Evolutionary conservation across 2,113 vertebrate genomes (phyloP).

Genomic region (Percopsis transmontana): DNA sequence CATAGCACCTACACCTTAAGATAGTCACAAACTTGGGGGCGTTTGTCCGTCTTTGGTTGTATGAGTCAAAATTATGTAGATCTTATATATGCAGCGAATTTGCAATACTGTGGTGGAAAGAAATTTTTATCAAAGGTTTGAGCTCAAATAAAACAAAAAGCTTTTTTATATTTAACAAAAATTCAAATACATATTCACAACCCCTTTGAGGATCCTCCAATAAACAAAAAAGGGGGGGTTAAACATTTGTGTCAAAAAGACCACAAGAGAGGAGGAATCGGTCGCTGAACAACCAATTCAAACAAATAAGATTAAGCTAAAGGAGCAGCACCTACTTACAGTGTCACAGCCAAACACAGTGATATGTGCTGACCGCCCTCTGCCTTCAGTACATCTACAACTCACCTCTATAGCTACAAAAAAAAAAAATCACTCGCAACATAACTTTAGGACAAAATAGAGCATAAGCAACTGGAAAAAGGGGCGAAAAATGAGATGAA

Average conservation of each 20-base stretch:
- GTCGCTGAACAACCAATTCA: conserved; percentile 14
- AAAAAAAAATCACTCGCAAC: conserved; percentile 22
- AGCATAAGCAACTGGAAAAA: conserved; percentile 39
- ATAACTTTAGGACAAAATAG: conserved; percentile 34
- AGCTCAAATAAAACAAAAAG: conserved; percentile 56
- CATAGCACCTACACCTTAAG: conserved; percentile 55
- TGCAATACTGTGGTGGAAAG: conserved; percentile 72
- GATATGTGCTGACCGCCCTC: background rate
- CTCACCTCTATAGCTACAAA: conserved; percentile 45
- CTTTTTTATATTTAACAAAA: conserved; percentile 44
- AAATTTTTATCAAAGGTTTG: conserved; percentile 42
- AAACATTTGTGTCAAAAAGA: conserved; percentile 31
- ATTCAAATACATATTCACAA: conserved; percentile 38
- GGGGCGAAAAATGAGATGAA: conserved; percentile 4
- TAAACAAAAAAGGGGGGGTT: conserved; percentile 29
- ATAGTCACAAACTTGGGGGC: conserved; percentile 40
- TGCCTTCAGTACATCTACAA: conserved; percentile 34
- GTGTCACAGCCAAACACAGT: conserved; percentile 27
- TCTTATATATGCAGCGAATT: conserved; percentile 48
- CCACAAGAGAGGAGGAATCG: conserved; percentile 12
- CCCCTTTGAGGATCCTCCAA: conserved; percentile 19
- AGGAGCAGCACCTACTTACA: conserved; percentile 31
- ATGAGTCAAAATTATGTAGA: conserved; percentile 57
- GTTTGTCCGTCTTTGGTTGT: conserved; percentile 74
- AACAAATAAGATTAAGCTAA: conserved; percentile 18